phyloP scores from a whole-genome alignment of 2,113 vertebrate genomes.

The Nipponia nippon region DNA sequence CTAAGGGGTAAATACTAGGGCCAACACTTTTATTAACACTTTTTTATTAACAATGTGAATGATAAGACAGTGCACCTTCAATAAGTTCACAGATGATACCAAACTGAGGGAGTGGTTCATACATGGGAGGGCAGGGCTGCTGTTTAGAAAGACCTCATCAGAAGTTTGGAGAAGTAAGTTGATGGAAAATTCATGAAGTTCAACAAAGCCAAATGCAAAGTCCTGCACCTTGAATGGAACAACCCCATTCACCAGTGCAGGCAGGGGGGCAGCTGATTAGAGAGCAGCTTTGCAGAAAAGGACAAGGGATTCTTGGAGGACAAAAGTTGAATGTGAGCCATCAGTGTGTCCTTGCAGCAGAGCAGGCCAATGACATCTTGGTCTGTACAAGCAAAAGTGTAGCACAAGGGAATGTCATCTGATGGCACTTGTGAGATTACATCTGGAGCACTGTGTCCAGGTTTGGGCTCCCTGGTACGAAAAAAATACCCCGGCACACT shows the following conservation, averaged over 20 bases:
- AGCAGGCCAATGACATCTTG: neutral
- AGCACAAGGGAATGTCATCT: neutral
- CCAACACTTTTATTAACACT: neutral
- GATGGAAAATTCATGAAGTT: neutral
- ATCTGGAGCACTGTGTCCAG: neutral
- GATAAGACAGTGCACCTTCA: neutral
- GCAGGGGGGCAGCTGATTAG: neutral
- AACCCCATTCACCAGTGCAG: neutral
- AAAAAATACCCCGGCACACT: neutral
- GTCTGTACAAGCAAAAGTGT: neutral
- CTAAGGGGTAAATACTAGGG: neutral
- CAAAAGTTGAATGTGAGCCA: neutral
- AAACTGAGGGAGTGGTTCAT: neutral
- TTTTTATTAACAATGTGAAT: neutral
- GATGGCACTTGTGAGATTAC: neutral
- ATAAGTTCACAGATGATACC: neutral
- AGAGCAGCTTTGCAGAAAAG: neutral
- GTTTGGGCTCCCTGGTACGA: neutral
- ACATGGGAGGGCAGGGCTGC: neutral
- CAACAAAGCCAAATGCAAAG: neutral
- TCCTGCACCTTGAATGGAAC: neutral
- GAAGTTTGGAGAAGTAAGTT: neutral
- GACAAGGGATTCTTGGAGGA: neutral
- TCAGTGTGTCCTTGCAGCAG: neutral
- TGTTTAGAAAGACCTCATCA: neutral